phyloP scores from a whole-genome alignment of 2,888 invertebrate genomes.

The Rhagium mordax region DNA sequence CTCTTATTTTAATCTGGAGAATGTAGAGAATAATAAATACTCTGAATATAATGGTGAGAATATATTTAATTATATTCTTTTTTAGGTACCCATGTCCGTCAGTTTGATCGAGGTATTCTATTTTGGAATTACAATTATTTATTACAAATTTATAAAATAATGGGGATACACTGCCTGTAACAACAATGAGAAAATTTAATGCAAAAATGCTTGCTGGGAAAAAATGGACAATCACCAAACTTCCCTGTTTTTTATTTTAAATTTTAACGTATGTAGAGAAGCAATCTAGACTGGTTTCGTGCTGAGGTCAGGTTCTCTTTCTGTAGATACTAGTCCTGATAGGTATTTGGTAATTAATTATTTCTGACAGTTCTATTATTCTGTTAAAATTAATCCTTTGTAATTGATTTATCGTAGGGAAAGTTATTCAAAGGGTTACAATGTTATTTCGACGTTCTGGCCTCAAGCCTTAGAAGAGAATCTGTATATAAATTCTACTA shows the following conservation, averaged over 20 bases:
- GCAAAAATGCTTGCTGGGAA: no score
- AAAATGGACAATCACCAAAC: not conserved
- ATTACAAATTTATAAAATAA: not conserved
- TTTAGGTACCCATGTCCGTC: conserved; percentile 6
- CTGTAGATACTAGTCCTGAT: not conserved
- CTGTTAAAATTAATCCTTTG: not conserved
- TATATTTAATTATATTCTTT: conserved; percentile 4
- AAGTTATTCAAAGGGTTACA: not conserved
- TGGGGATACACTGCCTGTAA: not conserved
- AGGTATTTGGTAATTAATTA: not conserved
- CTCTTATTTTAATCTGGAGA: not conserved
- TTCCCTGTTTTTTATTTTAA: no score
- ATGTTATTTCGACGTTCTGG: no score
- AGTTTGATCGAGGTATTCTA: conserved; percentile 1
- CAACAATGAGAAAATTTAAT: not conserved
- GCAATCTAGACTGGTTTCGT: not conserved
- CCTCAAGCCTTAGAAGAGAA: no score
- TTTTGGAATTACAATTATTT: not conserved
- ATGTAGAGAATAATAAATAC: not conserved
- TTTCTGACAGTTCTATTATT: not conserved
- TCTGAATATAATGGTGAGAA: conserved; percentile 18
- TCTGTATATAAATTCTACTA: no score
- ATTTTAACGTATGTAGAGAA: no score
- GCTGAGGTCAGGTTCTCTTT: no score
- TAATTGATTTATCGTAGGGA: not conserved